Conservation (phyloP, 2,113 vertebrate species). For the Aldabrachelys gigantea region DNA sequence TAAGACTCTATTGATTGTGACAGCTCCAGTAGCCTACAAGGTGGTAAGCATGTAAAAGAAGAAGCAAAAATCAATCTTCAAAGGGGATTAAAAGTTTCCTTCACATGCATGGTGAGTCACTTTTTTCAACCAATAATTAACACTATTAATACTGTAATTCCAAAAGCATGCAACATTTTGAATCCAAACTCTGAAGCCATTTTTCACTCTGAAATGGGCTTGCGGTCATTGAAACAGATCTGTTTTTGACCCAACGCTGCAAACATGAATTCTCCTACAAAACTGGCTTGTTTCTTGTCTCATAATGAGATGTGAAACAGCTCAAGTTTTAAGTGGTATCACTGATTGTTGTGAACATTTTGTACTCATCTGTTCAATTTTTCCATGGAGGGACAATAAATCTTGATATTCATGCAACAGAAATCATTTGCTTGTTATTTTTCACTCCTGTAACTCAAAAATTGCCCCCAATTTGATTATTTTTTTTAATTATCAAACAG, state of each 20-base stretch:
- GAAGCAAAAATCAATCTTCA: constrained; percentile 18
- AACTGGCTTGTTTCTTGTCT: neutral
- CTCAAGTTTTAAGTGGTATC: neutral
- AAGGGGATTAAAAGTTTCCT: constrained; percentile 6
- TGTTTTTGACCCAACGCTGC: neutral
- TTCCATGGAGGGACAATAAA: constrained; percentile 16
- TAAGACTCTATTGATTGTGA: constrained; percentile 6
- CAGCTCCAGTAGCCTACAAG: constrained; percentile 24
- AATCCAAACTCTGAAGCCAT: constrained; percentile 30
- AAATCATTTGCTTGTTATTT: constrained; percentile 15
- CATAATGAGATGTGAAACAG: neutral
- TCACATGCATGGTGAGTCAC: rapidly evolving
- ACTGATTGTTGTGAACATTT: neutral
- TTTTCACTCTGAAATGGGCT: constrained; percentile 17
- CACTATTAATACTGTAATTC: constrained; percentile 12
- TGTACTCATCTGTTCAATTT: neutral
- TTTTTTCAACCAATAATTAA: neutral
- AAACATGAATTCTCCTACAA: neutral
- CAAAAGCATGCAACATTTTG: neutral
- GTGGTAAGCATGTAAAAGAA: neutral
- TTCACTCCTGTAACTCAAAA: constrained; percentile 11
- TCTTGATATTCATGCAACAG: neutral
- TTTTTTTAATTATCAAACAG: constrained; percentile 14
- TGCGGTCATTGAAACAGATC: neutral
- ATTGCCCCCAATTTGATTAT: neutral